phyloP scores from a whole-genome alignment of 2,797 vertebrate genomes.

The Brachymystax lenok region DNA sequence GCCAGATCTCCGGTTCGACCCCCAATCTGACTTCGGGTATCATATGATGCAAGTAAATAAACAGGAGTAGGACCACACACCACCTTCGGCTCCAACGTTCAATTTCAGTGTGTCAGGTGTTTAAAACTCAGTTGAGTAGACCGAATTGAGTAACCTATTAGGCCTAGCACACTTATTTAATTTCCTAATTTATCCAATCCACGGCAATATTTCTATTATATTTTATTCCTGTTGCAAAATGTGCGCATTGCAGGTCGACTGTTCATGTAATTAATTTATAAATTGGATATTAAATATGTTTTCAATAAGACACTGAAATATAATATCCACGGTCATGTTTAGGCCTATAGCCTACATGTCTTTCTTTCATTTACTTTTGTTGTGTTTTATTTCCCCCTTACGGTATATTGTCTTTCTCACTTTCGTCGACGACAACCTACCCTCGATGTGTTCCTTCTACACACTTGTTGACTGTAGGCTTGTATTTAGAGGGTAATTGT shows the following conservation, averaged over 20 bases:
- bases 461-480: background rate
- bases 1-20: slow-evolving; percentile 34
- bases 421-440: background rate
- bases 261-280: too few species aligned
- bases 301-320: background rate
- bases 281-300: too few species aligned
- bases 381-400: background rate
- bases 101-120: background rate
- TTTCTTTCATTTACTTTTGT: background rate
- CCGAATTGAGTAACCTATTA: background rate
- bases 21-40: background rate
- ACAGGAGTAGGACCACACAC: background rate
- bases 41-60: background rate
- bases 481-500: background rate
- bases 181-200: too few species aligned
- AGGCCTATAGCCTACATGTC: background rate
- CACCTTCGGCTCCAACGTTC: background rate
- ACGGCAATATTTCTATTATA: too few species aligned
- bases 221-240: too few species aligned
- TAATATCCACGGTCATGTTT: background rate
- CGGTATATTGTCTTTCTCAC: background rate
- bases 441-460: background rate
- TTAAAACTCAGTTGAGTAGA: background rate
- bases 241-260: too few species aligned
- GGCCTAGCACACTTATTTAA: too few species aligned